These are phyloP conservation scores for Galagoides demidoff DNA, from an alignment of 2,797 vertebrate species.

Conservation along the genomic window DNA sequence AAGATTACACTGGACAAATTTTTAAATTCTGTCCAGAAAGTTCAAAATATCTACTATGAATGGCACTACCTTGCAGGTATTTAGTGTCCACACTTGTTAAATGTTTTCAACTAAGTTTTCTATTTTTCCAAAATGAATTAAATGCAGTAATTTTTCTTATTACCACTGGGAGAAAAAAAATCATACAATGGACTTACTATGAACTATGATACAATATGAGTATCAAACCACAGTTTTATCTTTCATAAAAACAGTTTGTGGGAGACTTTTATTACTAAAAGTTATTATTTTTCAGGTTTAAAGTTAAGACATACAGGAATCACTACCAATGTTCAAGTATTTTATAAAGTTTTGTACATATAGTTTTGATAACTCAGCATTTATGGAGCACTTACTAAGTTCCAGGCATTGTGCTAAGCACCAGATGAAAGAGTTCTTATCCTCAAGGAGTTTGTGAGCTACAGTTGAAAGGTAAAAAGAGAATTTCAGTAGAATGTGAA, in stretches of 20 bases:
- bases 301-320: not conserved
- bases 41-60: slow-evolving; percentile 41
- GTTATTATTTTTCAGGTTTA: slow-evolving; percentile 13
- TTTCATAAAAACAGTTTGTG: slow-evolving; percentile 23
- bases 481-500: slow-evolving; percentile 20
- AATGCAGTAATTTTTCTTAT: slow-evolving; percentile 50
- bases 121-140: slow-evolving; percentile 35
- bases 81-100: not conserved
- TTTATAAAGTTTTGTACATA: not conserved
- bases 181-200: not conserved
- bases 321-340: not conserved
- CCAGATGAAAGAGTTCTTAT: slow-evolving; percentile 7
- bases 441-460: slow-evolving; percentile 17
- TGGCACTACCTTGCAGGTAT: not conserved
- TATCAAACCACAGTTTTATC: slow-evolving; percentile 24
- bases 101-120: slow-evolving; percentile 37
- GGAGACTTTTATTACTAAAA: too few relatives aligned
- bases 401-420: not conserved
- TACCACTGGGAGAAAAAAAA: not conserved
- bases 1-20: slow-evolving; percentile 20
- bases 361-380: not conserved
- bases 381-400: not conserved
- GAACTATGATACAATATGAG: not conserved
- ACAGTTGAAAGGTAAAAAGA: slow-evolving; percentile 38
- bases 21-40: slow-evolving; percentile 10